Percentiles rank a stretch among this genome's conserved stretches.
Conservation (phyloP, 2,888 invertebrate genomes). For the Orchestes rusci region DNA sequence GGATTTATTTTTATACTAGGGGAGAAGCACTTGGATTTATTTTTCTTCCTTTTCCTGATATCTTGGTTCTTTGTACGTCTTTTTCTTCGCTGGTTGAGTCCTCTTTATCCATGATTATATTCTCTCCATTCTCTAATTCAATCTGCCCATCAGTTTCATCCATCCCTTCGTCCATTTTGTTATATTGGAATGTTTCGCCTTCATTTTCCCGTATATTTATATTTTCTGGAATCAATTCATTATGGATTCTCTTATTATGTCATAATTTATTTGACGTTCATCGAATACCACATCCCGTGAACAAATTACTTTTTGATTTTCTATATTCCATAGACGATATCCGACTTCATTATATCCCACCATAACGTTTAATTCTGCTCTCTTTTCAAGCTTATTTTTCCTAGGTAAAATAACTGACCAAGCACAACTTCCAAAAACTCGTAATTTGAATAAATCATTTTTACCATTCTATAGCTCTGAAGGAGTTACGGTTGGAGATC, state of each 20-base stretch:
- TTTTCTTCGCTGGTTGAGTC: neutral
- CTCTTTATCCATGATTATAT: slow-evolving; percentile 8
- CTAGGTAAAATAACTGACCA: slow-evolving; percentile 26
- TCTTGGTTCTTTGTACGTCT: neutral
- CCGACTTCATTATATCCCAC: slow-evolving; percentile 24
- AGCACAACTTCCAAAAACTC: slow-evolving; percentile 28
- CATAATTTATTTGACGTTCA: slow-evolving; percentile 23
- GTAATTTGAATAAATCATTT: slow-evolving; percentile 25
- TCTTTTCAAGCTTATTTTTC: slow-evolving; percentile 26
- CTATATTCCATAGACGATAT: slow-evolving; percentile 26
- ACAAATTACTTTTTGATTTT: slow-evolving; percentile 18
- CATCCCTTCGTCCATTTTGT: slow-evolving; percentile 10
- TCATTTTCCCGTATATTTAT: slow-evolving; percentile 5
- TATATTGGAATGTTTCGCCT: slow-evolving; percentile 2
- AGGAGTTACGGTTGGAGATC: slow-evolving; percentile 23
- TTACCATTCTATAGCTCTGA: slow-evolving; percentile 18
- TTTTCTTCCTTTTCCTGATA: neutral
- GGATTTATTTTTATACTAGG: slow-evolving; percentile 3
- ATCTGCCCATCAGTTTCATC: slow-evolving; percentile 8
- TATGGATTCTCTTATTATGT: slow-evolving; percentile 1
- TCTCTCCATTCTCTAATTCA: slow-evolving; percentile 2
- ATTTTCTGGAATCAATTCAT: slow-evolving; percentile 4
- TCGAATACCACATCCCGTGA: slow-evolving; percentile 29
- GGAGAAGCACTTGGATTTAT: neutral
- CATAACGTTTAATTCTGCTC: slow-evolving; percentile 24